Evolutionary conservation across 2,797 vertebrate species (phyloP), one percentile per base, ranked within the genome.

Genomic region (Orestias chungarensis): DNA sequence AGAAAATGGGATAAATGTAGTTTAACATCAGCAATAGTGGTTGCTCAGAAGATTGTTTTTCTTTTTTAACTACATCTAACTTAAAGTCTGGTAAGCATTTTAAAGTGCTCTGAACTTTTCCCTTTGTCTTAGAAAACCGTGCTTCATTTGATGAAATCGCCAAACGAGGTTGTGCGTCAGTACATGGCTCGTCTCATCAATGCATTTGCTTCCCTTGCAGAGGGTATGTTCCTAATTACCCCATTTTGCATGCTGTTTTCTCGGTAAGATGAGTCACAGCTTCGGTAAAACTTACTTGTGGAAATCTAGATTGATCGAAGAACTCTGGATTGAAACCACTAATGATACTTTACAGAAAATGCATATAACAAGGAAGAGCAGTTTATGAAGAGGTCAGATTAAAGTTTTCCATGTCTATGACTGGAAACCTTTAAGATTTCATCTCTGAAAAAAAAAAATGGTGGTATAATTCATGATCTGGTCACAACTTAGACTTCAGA

Each of bases 121-220:
- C 17, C 77, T 27, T 74, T 80, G 66, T 84, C 70, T 17, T 87
- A 99, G 97, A 95, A 91, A 88, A 94, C 76, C 0, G 89, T 97
- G 70, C 91, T 99, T 55, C 90, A 94, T 40, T 91, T 98, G 82
- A 81, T 98, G 50, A 94, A 93, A 49, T 96, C 95, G 0, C 94
- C 92, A 89, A 96, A 95, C 3, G 95, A 97, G 67, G 89, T 94
- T 6, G 96, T 99, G 76, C 93, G 96, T 44, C 96, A 99, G 57
- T 99, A 97, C 83, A 94, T 86, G 81, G 96, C 96, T 74, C 94
- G 96, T 54, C 96, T 99, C 42, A 87, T 99, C 92, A 98, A 98
- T 70, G 94, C 96, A 0, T 95, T 98, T 38, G 95, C 97, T 17
- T 99, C 97, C 3, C 91, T 99, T 44, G 92, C 94, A 15, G 95